Evolutionary conservation across 2,113 vertebrate genomes (phyloP).

Genomic region (Ginglymostoma cirratum): DNA sequence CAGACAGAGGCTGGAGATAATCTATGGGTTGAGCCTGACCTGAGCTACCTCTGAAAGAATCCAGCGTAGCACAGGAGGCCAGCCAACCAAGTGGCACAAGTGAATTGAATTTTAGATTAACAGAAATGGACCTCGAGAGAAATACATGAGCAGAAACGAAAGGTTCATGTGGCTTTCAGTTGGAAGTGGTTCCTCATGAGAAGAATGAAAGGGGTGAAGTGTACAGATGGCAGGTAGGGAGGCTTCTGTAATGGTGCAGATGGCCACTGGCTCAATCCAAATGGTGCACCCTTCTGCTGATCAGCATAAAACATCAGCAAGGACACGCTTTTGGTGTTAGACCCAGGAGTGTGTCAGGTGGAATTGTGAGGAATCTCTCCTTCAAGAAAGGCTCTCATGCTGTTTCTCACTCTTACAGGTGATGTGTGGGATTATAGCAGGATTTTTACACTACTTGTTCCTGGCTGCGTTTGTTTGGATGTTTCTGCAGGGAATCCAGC

Average conservation of each 20-base stretch:
- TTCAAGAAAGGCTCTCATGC: not conserved
- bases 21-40: not conserved
- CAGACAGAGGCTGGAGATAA: too few relatives aligned
- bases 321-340: not conserved
- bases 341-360: not conserved
- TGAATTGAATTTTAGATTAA: not conserved
- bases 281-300: not conserved
- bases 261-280: not conserved
- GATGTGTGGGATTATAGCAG: conserved; percentile 47
- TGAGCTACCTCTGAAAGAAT: not conserved
- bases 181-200: too few relatives aligned
- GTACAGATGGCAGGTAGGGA: not conserved
- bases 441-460: conserved; percentile 49
- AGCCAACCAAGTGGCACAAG: not conserved
- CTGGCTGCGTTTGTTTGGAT: conserved; percentile 55
- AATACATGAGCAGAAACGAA: not conserved
- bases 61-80: not conserved
- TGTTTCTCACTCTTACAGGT: conserved; percentile 37
- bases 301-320: not conserved
- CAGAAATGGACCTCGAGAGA: not conserved
- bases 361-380: not conserved
- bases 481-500: conserved; percentile 49
- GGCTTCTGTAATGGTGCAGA: not conserved
- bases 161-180: not conserved
- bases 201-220: too few relatives aligned